Evolutionary conservation across 2,888 invertebrate genomes (phyloP), one percentile per base, ranked within the genome.

Genomic region (Drosophila helvetica): DNA sequence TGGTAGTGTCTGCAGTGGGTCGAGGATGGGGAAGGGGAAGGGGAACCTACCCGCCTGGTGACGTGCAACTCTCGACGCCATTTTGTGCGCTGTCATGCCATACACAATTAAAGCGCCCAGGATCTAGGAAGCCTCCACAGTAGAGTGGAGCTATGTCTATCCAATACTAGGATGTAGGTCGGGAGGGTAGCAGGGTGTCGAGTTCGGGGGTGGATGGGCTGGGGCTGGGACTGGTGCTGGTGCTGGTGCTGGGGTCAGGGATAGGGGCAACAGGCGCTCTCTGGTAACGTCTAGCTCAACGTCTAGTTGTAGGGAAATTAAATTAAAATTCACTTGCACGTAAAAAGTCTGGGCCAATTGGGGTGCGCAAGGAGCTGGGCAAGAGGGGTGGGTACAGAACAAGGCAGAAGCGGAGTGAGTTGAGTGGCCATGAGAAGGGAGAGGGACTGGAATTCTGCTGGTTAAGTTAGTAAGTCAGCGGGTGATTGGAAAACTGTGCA

Each of bases 11-110:
- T 18, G 38, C 22, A 8, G 15, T 22, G 38, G 60, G 42, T 6
- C 18, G 0, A 56, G 50, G 12, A 27, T 2, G 25, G 25, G 25
- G 7, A 25, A 1, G 25, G 7, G 27, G 33, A 52, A 19, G 66
- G 58, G 55, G 70, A 48, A 61, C 55, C 65, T 5, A 69, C 45
- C 61, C 59, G 84, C 75, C 82, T 82, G 84, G 85, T 85, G 87
- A 87, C 83, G 82, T 82, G 80, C 88, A 84, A 88, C 85, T 80
- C 80, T 78, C 77, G 75, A 74, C 79, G 84, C 84, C 86, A 89
- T 80, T 89, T 88, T 83, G 83, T 82, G 89, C 89, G 77, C 79
- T 82, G 87, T 89, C 89, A 89, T 86, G 79, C 82, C 79, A 81
- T 79, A 78, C 77, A 89, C 87, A 89, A 89, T 89, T 89, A 89